Base-by-base conservation (phyloP, 2,888 invertebrate genomes). In the Napeogenes inachia region DNA sequence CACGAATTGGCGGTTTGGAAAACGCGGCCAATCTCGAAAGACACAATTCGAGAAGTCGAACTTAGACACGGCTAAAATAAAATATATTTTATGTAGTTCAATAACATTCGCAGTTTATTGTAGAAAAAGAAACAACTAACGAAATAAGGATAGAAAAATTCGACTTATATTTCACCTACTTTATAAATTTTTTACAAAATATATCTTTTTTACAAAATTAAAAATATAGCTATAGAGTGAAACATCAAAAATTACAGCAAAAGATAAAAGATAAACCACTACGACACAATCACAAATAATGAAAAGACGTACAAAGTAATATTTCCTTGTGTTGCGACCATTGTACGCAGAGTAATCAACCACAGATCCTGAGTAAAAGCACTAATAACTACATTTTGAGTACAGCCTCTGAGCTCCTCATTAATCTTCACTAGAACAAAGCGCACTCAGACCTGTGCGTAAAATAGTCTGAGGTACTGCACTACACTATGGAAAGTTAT, bases 1-100 rank as follows among this genome's bases (percentile, higher is more conserved):
- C 82, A 84, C 83, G 83, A 81, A 70, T 73, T 70, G 70, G 74
- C 75, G 73, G 80, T 82, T 82, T 81, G 72, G 71, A 76, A 75
- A 81, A 79, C 75, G 74, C 73, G 62, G 57, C 58, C 53, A 57
- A 38, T 50, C 60, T 45, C 42, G 53, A 21, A 60, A 61, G 45
- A 50, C 50, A n/a, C 50, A 50, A 12, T 50, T 50, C n/a, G 30
- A 50, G 50, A 21, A 10, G 50, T 12, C 30, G 30, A 50, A 50
- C 50, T 50, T 50, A 30, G 30, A 50, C 50, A 5, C 21, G 30
- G 30, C 6, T 50, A n/a, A 21, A 13, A 30, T 30, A 30, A 50
- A 50, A 50, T 10, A 30, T n/a, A 30, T 47, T 13, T 21, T 21
- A 30, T 50, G 30, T 50, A 50, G 10, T 8, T 30, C 30, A 50